Evolutionary conservation across 2,113 vertebrate species (phyloP), one percentile per base, ranked within the genome.

Genomic region (Anser brachyrhynchus): DNA sequence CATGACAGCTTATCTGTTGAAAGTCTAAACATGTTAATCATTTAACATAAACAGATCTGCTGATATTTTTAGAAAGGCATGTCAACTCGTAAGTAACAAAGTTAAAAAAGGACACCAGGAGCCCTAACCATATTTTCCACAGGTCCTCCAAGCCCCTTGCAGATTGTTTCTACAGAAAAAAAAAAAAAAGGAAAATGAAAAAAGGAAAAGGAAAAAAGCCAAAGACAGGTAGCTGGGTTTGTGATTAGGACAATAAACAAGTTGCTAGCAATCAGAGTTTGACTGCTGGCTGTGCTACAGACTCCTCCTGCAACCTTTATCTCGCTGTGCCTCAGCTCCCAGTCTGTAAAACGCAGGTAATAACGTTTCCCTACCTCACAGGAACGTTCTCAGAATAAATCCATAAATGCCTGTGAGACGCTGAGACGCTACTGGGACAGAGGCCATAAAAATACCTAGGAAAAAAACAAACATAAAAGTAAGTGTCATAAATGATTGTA

Each of bases 381-480:
- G 95, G 91, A 95, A 96, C 64, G 41, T 96, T 93, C 81, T 95
- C 93, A 96, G 96, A 89, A 96, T 95, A 95, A 96, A 97, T 96
- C 96, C 96, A 96, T 97, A 97, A 95, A 97, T 85, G 92, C 64
- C 84, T 87, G 91, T 75, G 92, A 96, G 91, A 94, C 71, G 75
- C 95, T 94, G 95, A 96, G 94, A 97, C 62, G 94, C 95, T 83
- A 87, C 95, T 78, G 93, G 85, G 87, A 94, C 84, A 91, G 70
- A 96, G 87, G 93, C 96, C 96, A 97, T 97, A 97, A 96, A 97
- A 96, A 95, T 31, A 96, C 96, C 96, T 96, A 70, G 39, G 28
- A 44, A 80, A 84, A 82, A 67, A 9, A 51, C 8, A 59, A 66
- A 55, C 35, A 23, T 41, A 79, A 91, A 69, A 57, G 13, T 55